Evolutionary conservation across 2,888 invertebrate species (phyloP).

Genomic region (Chrysomela aeneicollis): DNA sequence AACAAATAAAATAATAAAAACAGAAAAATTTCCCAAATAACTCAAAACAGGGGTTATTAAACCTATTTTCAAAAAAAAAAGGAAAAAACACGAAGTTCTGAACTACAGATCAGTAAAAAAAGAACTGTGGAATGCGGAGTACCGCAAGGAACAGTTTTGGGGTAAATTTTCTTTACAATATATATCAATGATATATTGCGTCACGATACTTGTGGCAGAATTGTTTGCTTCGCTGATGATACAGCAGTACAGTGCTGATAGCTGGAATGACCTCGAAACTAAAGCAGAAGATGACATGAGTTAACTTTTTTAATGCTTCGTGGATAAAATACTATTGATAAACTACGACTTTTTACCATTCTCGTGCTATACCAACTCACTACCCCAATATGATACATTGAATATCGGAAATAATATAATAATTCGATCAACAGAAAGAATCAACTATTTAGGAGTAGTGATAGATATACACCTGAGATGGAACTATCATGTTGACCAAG

Average conservation of each 20-base stretch:
- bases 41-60: no score
- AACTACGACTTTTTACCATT: background rate
- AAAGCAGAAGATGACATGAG: conserved; percentile 14
- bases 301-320: conserved; percentile 2
- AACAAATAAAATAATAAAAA: conserved; percentile 12
- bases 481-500: no score
- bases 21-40: conserved; percentile 3
- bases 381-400: conserved; percentile 11
- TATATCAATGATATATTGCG: no score
- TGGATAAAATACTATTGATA: conserved; percentile 6
- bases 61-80: background rate
- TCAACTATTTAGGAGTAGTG: no score
- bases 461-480: no score
- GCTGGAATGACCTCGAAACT: conserved; percentile 1
- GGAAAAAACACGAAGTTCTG: conserved; percentile 4
- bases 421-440: no score
- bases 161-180: no score
- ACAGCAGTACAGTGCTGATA: no score
- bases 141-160: no score
- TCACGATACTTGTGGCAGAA: no score
- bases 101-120: conserved; percentile 6
- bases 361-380: conserved; percentile 10
- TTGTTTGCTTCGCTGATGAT: no score
- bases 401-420: conserved; percentile 5
- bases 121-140: conserved; percentile 1